Evolutionary conservation across 2,888 invertebrate species (phyloP).

Genomic region (Chesias legatella): DNA sequence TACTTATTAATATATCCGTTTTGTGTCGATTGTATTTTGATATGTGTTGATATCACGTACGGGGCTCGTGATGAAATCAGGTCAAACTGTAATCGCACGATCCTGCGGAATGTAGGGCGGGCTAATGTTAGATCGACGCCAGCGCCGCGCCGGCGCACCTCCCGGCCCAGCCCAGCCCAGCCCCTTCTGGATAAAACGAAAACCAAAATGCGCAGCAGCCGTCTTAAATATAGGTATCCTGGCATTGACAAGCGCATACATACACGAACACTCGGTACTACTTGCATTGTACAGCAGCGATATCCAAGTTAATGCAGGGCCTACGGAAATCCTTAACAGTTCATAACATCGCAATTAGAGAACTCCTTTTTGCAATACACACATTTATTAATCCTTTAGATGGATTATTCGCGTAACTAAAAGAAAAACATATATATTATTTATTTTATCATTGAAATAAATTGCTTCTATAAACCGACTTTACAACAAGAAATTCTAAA

Average conservation of each 20-base stretch:
- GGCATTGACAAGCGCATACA: constrained; percentile 17
- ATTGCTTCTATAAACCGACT: too few relatives aligned
- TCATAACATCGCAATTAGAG: too few relatives aligned
- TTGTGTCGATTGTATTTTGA: too few relatives aligned
- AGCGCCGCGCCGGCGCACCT: constrained; percentile 51
- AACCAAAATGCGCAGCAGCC: constrained; percentile 32
- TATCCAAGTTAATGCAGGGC: too few relatives aligned
- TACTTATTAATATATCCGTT: not conserved
- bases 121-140: constrained; percentile 68
- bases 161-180: too few relatives aligned
- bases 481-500: too few relatives aligned
- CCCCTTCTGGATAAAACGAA: constrained; percentile 53
- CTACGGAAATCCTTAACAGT: too few relatives aligned
- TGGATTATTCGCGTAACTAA: too few relatives aligned
- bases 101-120: constrained; percentile 67
- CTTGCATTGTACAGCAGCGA: not conserved
- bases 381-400: too few relatives aligned
- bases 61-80: constrained; percentile 58
- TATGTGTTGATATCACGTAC: constrained; percentile 32
- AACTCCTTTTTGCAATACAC: too few relatives aligned
- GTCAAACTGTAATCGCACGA: constrained; percentile 61
- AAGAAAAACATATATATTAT: too few relatives aligned
- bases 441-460: too few relatives aligned
- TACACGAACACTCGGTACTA: constrained; percentile 1
- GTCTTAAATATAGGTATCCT: constrained; percentile 40